Percentiles rank a stretch among this genome's conserved stretches.
Conservation (phyloP, 2,797 vertebrate species). For the Hyperoplus lanceolatus region DNA sequence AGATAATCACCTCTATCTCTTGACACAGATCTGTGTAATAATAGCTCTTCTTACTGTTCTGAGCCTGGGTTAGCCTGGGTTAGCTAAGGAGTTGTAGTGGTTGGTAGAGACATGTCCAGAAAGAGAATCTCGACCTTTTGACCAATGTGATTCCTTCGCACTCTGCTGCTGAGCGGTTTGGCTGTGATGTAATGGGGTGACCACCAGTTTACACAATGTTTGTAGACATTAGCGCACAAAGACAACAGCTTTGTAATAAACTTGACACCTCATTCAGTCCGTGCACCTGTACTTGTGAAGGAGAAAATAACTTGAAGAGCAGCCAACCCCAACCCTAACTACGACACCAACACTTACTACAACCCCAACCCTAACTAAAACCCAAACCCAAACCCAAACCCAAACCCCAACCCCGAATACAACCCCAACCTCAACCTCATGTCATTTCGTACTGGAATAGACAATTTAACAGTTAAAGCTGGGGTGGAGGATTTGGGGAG, state of each 20-base stretch:
- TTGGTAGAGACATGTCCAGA: neutral
- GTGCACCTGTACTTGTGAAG: no score
- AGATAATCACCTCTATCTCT: conserved; percentile 67
- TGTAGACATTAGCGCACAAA: no score
- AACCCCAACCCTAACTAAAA: no score
- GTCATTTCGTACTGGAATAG: neutral
- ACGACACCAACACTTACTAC: no score
- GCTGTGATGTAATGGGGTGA: neutral
- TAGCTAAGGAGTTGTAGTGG: conserved; percentile 21
- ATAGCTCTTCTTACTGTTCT: conserved; percentile 21
- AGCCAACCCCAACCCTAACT: no score
- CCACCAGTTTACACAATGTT: neutral
- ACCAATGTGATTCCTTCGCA: no score
- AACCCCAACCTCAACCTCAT: no score
- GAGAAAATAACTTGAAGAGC: no score
- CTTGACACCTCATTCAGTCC: neutral
- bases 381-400: no score
- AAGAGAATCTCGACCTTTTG: conserved; percentile 17
- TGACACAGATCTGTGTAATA: conserved; percentile 46
- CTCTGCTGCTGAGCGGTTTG: neutral
- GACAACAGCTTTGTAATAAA: neutral
- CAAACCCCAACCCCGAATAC: no score
- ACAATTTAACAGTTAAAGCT: no score
- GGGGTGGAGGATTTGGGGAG: no score
- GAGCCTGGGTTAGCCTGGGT: conserved; percentile 10